These are phyloP conservation scores for Spodoptera litura DNA, from an alignment of 1,140 invertebrate genomes.

Conservation along the genomic window DNA sequence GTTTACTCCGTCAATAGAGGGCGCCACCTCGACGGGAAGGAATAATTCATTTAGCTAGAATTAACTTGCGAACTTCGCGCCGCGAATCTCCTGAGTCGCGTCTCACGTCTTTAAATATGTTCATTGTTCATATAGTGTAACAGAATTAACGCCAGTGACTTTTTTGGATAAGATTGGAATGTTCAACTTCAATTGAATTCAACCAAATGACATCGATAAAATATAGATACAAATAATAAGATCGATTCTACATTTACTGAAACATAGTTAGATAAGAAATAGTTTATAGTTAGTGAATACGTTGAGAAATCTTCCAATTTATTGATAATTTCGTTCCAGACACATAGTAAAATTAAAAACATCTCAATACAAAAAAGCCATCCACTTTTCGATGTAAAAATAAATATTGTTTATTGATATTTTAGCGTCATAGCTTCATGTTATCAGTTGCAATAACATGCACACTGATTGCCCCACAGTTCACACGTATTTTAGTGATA, in stretches of 20 bases:
- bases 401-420: too few relatives aligned
- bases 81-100: slow-evolving; percentile 49
- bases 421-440: background rate
- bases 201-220: too few relatives aligned
- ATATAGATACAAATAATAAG: too few relatives aligned
- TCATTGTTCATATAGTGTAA: slow-evolving; percentile 50
- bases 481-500: too few relatives aligned
- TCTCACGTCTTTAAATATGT: slow-evolving; percentile 52
- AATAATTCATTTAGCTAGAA: slow-evolving; percentile 82
- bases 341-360: too few relatives aligned
- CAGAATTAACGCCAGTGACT: background rate
- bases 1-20: slow-evolving; percentile 81
- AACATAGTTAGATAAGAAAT: too few relatives aligned
- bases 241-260: too few relatives aligned
- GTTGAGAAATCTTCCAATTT: too few relatives aligned
- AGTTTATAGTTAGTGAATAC: too few relatives aligned
- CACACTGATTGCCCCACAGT: background rate
- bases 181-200: background rate
- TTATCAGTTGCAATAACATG: background rate
- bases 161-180: background rate
- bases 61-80: slow-evolving; percentile 68
- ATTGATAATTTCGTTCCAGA: too few relatives aligned
- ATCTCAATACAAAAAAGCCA: background rate
- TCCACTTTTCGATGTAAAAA: background rate
- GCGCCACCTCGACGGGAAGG: slow-evolving; percentile 75